Evolutionary conservation across 2,888 invertebrate genomes (phyloP), one percentile per base, ranked within the genome.

Genomic region (Drosophila paranaensis): DNA sequence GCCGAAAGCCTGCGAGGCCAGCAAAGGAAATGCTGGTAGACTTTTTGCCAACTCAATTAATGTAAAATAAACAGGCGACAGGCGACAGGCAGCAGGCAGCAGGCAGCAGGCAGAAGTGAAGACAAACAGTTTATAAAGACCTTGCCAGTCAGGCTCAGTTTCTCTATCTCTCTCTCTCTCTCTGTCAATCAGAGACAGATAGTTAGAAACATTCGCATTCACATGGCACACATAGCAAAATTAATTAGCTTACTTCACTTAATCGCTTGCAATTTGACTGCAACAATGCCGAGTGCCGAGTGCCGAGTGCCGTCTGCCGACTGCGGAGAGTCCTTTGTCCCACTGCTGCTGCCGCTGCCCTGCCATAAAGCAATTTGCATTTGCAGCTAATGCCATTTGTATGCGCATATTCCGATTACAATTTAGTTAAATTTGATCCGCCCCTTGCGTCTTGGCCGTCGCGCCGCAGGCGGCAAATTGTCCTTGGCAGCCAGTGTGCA

Each of bases 221-320:
- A 55, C 53, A 70, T 71, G 54, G 62, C 71, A 75, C 68, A 89
- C 90, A 87, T 90, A 90, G 84, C 87, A 86, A 90, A 87, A 87
- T 87, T 90, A 90, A 87, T 90, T 87, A 88, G 86, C 87, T 87
- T 83, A 90, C 90, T 87, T 87, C 90, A 76, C 77, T 88, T 87
- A 90, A 87, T 90, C 89, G 87, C 73, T 75, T 64, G 89, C 89
- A 89, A 84, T 89, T 84, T 82, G 89, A 87, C 72, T 84, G 89
- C 73, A 77, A 83, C 83, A 81, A 71, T 75, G 82, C 77, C 76
- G 64, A 75, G 40, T n/a, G n/a, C n/a, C n/a, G n/a, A n/a, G n/a
- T 75, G 82, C 76, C 76, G 64, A 75, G 40, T 64, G 33, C 13
- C 40, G 72, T 43, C 55, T 70, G 70, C 65, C 79, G 60, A 68